Percentiles rank a stretch among this genome's conserved stretches.
Conservation (phyloP, 2,113 vertebrate species). For the Tonatia bakeri region DNA sequence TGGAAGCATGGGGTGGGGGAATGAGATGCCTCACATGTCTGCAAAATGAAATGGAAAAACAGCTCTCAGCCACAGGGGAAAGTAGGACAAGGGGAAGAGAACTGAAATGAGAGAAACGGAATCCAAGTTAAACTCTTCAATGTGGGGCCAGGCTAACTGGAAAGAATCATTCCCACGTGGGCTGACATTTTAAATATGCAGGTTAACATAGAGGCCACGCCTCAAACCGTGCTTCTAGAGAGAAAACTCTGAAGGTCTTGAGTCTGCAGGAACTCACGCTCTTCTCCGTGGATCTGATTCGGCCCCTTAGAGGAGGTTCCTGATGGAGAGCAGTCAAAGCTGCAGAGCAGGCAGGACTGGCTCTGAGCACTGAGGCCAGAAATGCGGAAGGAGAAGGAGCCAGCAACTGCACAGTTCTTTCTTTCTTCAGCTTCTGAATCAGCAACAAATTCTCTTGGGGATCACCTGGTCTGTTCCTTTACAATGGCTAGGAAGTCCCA, state of each 20-base stretch:
- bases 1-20: neutral
- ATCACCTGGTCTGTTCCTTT: neutral
- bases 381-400: slow-evolving; percentile 23
- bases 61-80: slow-evolving; percentile 43
- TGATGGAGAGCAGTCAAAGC: neutral
- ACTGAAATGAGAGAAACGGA: neutral
- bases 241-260: neutral
- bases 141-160: neutral
- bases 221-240: neutral
- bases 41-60: slow-evolving; percentile 77
- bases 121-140: slow-evolving; percentile 51
- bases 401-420: neutral
- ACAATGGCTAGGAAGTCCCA: neutral
- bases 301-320: neutral
- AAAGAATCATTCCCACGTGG: neutral
- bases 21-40: slow-evolving; percentile 66
- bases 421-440: slow-evolving; percentile 33
- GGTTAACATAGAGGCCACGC: neutral
- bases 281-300: neutral
- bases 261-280: neutral
- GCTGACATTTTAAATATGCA: slow-evolving; percentile 13
- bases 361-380: neutral
- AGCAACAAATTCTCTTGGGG: neutral
- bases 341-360: neutral
- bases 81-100: slow-evolving; percentile 61